phyloP scores from a whole-genome alignment of 1,140 invertebrate species.

The Brachionus sp. region DNA sequence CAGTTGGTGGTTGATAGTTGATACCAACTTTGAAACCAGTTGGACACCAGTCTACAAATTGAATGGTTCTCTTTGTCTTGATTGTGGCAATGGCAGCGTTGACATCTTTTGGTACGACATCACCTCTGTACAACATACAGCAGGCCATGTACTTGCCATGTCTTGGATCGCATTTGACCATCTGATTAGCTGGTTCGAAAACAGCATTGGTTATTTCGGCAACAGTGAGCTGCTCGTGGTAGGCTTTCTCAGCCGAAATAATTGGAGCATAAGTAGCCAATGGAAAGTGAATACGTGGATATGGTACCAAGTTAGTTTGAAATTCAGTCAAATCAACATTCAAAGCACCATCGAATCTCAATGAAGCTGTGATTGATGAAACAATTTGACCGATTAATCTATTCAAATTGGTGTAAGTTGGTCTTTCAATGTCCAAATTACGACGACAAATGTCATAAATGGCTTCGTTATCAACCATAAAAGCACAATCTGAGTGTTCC shows the following conservation, averaged over 20 bases:
- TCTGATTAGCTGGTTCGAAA: slow-evolving; percentile 68
- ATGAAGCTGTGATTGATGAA: slow-evolving; percentile 65
- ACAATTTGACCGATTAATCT: slow-evolving; percentile 71
- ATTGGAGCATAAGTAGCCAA: slow-evolving; percentile 57
- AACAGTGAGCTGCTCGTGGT: slow-evolving; percentile 63
- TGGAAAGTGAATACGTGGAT: slow-evolving; percentile 58
- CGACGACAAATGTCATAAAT: slow-evolving; percentile 75
- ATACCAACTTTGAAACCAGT: slow-evolving; percentile 65
- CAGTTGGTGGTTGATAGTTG: slow-evolving; percentile 73
- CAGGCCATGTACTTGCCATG: slow-evolving; percentile 77
- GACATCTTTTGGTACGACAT: slow-evolving; percentile 71
- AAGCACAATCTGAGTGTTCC: slow-evolving; percentile 57
- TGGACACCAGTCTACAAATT: slow-evolving; percentile 49
- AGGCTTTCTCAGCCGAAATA: slow-evolving; percentile 50
- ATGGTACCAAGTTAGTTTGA: slow-evolving; percentile 63
- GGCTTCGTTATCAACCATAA: slow-evolving; percentile 81
- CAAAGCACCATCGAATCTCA: slow-evolving; percentile 78
- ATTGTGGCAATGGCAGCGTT: slow-evolving; percentile 70
- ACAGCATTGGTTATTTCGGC: slow-evolving; percentile 63
- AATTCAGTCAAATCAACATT: slow-evolving; percentile 80
- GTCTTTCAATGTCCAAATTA: slow-evolving; percentile 68
- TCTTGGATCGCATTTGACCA: slow-evolving; percentile 69
- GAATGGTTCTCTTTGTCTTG: slow-evolving; percentile 49
- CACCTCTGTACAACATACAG: slow-evolving; percentile 55
- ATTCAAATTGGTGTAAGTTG: slow-evolving; percentile 78